Evolutionary conservation across 2,888 invertebrate genomes (phyloP).

Genomic region (Xanthia icteritia): DNA sequence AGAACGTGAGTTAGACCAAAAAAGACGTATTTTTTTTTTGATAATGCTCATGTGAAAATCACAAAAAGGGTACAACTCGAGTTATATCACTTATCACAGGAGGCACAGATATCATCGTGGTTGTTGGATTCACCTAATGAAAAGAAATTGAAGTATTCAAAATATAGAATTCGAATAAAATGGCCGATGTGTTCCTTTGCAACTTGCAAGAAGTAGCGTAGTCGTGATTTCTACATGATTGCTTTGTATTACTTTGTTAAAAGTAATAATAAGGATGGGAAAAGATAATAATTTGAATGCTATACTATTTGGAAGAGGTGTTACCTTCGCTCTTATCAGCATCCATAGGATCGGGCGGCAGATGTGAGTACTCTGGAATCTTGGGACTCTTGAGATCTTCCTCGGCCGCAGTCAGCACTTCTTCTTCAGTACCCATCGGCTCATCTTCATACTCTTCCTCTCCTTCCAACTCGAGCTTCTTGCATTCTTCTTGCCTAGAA

Average conservation of each 20-base stretch:
- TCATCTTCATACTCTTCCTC: constrained; percentile 66
- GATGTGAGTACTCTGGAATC: constrained; percentile 84
- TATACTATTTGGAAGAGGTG: not conserved
- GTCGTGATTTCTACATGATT: not conserved
- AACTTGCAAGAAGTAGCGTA: not conserved
- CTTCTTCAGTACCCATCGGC: constrained; percentile 62
- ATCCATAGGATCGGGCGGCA: constrained; percentile 83
- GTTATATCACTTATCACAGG: too few relatives aligned
- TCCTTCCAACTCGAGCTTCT: constrained; percentile 75
- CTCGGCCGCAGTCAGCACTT: constrained; percentile 66
- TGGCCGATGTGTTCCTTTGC: too few relatives aligned
- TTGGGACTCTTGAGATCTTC: constrained; percentile 82
- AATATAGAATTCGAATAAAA: too few relatives aligned
- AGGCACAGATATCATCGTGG: constrained; percentile 61
- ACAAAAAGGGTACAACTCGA: too few relatives aligned
- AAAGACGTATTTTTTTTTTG: too few relatives aligned
- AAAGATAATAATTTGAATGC: not conserved
- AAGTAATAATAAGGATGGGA: not conserved
- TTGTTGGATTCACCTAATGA: constrained; percentile 55
- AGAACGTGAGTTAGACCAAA: too few relatives aligned
- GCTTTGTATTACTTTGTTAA: not conserved
- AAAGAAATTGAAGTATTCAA: not conserved
- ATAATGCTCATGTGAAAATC: too few relatives aligned
- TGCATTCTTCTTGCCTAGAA: constrained; percentile 74
- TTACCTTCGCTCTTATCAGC: constrained; percentile 64